Evolutionary conservation across 2,797 vertebrate species (phyloP), one percentile per base, ranked within the genome.

Genomic region (Sebastes flavidus): DNA sequence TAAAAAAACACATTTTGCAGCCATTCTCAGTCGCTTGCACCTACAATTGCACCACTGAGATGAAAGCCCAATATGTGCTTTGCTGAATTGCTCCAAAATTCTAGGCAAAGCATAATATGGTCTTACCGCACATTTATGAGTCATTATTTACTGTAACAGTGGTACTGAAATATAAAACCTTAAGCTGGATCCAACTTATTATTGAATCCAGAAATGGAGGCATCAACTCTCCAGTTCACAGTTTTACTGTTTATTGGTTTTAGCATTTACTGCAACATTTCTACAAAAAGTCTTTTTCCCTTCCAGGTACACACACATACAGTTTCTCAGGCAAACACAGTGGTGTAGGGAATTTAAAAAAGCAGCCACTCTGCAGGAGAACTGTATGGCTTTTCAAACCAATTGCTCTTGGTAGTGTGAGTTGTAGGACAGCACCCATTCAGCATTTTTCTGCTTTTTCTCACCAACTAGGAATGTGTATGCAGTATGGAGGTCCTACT

Each of bases 401-500:
- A 32, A 12, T 75, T 29, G 10, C 52, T 75, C 11, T 20, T 34
- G 16, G 3, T 27, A 72, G 1, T 20, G 1, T 13, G 14, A 46
- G 24, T 46, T 38, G 36, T 14, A 72, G n/a, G n/a, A 34, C 25
- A 66, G 65, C 63, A 52, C 49, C 29, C 68, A 52, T 18, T 4
- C 70, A 75, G 13, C 29, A 38, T 36, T 32, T 46, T 3, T 78
- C 10, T 79, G 20, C 36, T 29, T 74, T 68, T 80, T 72, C 67
- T 84, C 60, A 73, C 63, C 52, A 38, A 38, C 49, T 73, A 99
- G 98, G 94, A 99, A 97, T 92, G 97, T 99, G 91, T 99, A 98
- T 77, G 97, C 97, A 1, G 97, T 99, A 73, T 99, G 98, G 98
- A 97, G 97, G 90, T 97, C 98, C 0, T 98, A 98, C 88, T 91